Evolutionary conservation across 2,113 vertebrate species (phyloP), one percentile per base, ranked within the genome.

Genomic region (Halcyon senegalensis): DNA sequence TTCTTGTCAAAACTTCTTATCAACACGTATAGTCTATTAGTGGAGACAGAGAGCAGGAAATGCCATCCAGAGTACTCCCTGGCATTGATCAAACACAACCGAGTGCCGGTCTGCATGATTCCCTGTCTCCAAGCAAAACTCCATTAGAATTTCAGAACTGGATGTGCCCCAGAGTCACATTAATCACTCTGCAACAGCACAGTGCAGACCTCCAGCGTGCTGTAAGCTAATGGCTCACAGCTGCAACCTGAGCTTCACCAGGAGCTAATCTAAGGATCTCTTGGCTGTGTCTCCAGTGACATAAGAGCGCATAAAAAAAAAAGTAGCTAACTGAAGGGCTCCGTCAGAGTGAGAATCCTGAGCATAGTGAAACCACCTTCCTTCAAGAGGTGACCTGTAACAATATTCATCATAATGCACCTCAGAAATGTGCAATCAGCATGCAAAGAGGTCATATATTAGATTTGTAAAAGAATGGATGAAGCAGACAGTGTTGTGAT

Each of bases 1-100:
- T 39, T 82, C 35, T 94, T 68, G 76, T 93, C 75, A 93, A 89
- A 82, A 35, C 23, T 95, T 96, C 59, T 12, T 77, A 81, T 64
- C 80, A 67, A 51, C 13, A 50, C 11, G 1, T 27, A 28, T 1
- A 87, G 93, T 79, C 37, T 76, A 48, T 93, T 92, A 64, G 60
- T 55, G 55, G 53, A 91, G 94, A 44, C 8, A 55, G 70, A 78
- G 33, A 92, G 78, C 55, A 89, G 80, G 58, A 92, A 85, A 90
- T 39, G 41, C 28, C 91, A 77, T 33, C 73, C 83, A 24, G 50
- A 83, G 59, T 56, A 81, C 43, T 89, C 35, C 37, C 20, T 87
- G 64, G 48, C 70, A 62, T 48, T 96, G 89, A 97, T 70, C 85
- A 94, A 95, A 55, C 18, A 9, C 83, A 94, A 11, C 51, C 0